These are phyloP conservation scores for Megalopta genalis DNA, from an alignment of 1,140 invertebrate species.

Conservation along the genomic window DNA sequence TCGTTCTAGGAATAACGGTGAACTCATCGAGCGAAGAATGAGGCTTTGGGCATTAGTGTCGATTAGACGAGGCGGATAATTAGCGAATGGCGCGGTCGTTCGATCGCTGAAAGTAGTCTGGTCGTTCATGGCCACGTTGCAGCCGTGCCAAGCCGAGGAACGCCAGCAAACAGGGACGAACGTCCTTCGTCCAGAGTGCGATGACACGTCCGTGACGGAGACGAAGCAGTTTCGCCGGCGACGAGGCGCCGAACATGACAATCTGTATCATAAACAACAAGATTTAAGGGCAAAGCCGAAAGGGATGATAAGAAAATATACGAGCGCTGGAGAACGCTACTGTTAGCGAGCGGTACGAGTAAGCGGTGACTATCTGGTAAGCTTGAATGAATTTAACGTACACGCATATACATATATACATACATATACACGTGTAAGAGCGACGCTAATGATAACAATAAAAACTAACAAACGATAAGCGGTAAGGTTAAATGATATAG, in stretches of 20 bases:
- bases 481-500: conserved; percentile 39
- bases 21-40: not conserved
- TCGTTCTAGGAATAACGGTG: conserved; percentile 7
- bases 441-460: conserved; percentile 57
- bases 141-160: not conserved
- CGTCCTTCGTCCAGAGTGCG: no score
- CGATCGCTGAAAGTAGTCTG: no score
- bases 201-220: not conserved
- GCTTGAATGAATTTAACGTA: conserved; percentile 54
- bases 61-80: conserved; percentile 24
- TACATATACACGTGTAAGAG: conserved; percentile 33
- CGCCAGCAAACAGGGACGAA: not conserved
- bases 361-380: conserved; percentile 50
- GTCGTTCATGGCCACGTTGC: not conserved
- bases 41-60: conserved; percentile 1
- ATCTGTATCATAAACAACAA: conserved; percentile 71
- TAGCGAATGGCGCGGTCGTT: not conserved
- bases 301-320: not conserved
- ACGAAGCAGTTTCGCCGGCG: conserved; percentile 32
- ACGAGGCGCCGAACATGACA: conserved; percentile 72
- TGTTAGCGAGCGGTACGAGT: conserved; percentile 60
- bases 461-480: conserved; percentile 49
- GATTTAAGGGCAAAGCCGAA: not conserved
- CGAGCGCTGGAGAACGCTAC: conserved; percentile 45
- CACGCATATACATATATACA: not conserved